Conservation (phyloP, 1,140 invertebrate species). For the Maconellicoccus hirsutus region DNA sequence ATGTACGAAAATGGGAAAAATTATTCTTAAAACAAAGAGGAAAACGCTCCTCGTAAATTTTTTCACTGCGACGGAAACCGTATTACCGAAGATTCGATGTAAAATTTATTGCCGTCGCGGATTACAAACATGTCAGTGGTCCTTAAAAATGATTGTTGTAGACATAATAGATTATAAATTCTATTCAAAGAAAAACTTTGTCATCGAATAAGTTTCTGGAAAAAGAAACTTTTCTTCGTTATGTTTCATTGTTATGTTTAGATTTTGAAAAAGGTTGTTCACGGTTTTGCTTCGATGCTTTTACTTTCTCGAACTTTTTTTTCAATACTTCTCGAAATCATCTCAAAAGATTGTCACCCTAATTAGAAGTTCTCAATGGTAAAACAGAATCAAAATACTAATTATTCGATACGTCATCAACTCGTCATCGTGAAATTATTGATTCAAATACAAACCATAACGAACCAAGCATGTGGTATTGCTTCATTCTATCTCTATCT, state of each 20-base stretch:
- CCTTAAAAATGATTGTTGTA: neutral
- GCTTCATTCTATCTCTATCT: neutral
- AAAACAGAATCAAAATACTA: too few relatives aligned
- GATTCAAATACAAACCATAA: too few relatives aligned
- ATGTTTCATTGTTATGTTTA: neutral
- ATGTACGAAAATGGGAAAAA: neutral
- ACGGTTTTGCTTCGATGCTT: neutral
- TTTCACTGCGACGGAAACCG: neutral
- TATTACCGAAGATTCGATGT: neutral
- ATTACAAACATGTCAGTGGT: slow-evolving; percentile 8
- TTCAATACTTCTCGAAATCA: too few relatives aligned
- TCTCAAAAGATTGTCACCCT: too few relatives aligned
- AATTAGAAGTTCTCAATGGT: too few relatives aligned
- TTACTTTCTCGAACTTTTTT: neutral
- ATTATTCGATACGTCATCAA: too few relatives aligned
- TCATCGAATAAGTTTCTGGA: neutral
- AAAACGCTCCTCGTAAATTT: neutral
- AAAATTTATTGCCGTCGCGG: slow-evolving; percentile 2
- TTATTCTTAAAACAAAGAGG: neutral
- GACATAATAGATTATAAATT: neutral
- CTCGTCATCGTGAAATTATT: too few relatives aligned
- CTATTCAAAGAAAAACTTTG: slow-evolving; percentile 3
- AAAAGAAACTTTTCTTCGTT: neutral
- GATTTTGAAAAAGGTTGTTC: neutral
- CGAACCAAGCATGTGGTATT: too few relatives aligned